Conservation (phyloP, 1,140 invertebrate genomes). For the Eumaeus atala region DNA sequence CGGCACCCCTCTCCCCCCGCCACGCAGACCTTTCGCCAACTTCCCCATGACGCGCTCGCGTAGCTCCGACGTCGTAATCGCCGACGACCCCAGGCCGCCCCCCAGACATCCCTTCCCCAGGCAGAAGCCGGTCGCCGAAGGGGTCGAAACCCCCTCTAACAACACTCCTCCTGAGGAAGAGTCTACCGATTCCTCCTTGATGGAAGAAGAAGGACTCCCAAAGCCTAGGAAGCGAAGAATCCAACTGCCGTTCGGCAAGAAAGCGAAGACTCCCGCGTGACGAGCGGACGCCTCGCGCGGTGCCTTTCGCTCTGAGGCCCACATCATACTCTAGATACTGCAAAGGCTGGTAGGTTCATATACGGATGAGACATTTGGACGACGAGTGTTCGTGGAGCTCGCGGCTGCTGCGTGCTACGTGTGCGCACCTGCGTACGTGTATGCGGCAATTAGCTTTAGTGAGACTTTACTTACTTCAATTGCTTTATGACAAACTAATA, state of each 20-base stretch:
- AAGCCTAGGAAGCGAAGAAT: slow-evolving; percentile 54
- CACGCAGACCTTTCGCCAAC: slow-evolving; percentile 30
- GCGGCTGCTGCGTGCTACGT: too few species aligned
- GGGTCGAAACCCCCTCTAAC: slow-evolving; percentile 35
- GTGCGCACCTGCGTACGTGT: too few species aligned
- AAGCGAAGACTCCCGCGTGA: slow-evolving; percentile 63
- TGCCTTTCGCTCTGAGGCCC: neutral
- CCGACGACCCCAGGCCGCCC: slow-evolving; percentile 37
- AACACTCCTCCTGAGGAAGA: slow-evolving; percentile 58
- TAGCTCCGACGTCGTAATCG: slow-evolving; percentile 42
- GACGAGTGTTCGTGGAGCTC: too few species aligned
- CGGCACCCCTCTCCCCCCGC: slow-evolving; percentile 36
- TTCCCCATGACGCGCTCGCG: slow-evolving; percentile 41
- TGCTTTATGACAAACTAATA: too few species aligned
- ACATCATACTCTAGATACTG: too few species aligned
- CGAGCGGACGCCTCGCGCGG: slow-evolving; percentile 16
- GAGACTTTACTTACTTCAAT: too few species aligned
- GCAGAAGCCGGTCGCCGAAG: slow-evolving; percentile 34
- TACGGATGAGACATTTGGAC: too few species aligned
- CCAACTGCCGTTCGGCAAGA: slow-evolving; percentile 61
- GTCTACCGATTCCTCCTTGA: slow-evolving; percentile 60
- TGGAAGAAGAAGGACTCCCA: slow-evolving; percentile 54
- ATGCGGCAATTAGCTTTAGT: too few species aligned
- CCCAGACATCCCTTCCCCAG: slow-evolving; percentile 36
- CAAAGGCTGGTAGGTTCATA: too few species aligned